These are phyloP conservation scores for Apostichopus parvimensis DNA, from an alignment of 35 echinoderm and acorn worm species.

Conservation along the genomic window DNA sequence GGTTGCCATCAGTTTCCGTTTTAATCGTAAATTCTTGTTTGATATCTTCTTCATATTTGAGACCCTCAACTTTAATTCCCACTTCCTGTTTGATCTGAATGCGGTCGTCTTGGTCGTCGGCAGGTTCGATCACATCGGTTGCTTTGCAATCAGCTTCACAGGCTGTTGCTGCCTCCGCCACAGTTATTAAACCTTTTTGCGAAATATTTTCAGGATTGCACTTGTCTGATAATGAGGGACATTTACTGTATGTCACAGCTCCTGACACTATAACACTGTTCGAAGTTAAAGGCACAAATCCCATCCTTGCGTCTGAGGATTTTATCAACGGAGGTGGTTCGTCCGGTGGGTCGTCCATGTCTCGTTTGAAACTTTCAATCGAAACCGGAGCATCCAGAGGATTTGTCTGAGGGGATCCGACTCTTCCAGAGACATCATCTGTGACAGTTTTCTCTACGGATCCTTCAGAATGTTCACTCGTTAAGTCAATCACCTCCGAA, in stretches of 20 bases:
- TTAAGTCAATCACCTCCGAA: slow-evolving; percentile 47
- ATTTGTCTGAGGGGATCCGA: neutral
- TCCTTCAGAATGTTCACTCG: slow-evolving; percentile 17
- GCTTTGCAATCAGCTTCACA: neutral
- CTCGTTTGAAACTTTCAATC: neutral
- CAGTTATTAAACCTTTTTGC: neutral
- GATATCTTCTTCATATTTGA: neutral
- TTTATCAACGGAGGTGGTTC: neutral
- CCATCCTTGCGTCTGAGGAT: neutral
- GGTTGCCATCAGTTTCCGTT: neutral
- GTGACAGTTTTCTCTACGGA: neutral
- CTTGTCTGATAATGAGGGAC: neutral
- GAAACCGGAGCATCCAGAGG: neutral
- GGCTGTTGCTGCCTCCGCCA: neutral
- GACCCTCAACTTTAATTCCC: neutral
- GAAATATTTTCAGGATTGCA: neutral
- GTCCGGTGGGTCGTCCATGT: neutral
- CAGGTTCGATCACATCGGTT: neutral
- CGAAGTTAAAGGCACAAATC: slow-evolving; percentile 27
- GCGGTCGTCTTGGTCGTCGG: neutral
- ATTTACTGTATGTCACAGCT: neutral
- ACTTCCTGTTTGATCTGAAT: slow-evolving; percentile 10
- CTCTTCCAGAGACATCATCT: neutral
- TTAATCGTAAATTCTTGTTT: neutral
- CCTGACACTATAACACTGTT: slow-evolving; percentile 30